A percentile compares a stretch with the other conserved stretches of the same genome.
Evolutionary conservation across 2,113 vertebrate species (phyloP).

Genomic region (Mesocricetus auratus): DNA sequence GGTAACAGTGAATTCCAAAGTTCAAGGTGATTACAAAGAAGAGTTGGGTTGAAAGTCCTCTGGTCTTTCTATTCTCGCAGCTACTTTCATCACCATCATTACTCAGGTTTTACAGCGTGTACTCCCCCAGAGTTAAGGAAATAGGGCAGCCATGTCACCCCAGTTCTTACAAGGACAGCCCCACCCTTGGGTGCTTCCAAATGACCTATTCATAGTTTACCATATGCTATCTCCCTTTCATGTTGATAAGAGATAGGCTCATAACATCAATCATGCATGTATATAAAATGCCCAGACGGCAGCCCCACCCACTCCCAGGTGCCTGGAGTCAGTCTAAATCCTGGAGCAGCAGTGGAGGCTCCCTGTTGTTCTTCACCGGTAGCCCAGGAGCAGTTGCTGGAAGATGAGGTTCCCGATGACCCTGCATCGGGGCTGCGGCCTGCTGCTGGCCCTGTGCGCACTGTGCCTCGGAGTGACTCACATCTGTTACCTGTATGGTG

Average conservation of each 20-base stretch:
- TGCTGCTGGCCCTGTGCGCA: not conserved
- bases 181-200: not conserved
- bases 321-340: not conserved
- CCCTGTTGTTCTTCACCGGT: not conserved
- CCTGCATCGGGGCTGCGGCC: not conserved
- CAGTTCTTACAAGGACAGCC: not conserved
- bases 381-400: not conserved
- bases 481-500: not conserved
- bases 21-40: not conserved
- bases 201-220: not conserved
- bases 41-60: accelerated
- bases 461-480: not conserved
- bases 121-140: not conserved
- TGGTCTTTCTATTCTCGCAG: not conserved
- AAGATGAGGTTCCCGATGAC: not conserved
- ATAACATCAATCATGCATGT: not conserved
- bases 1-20: no score
- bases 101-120: not conserved
- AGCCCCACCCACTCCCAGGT: not conserved
- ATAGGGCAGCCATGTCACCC: not conserved
- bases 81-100: not conserved
- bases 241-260: not conserved
- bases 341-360: not conserved
- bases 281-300: not conserved
- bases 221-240: not conserved